A percentile compares a stretch with the other conserved stretches of the same genome.
Conservation (phyloP, 2,888 invertebrate genomes). For the Hedya salicella region DNA sequence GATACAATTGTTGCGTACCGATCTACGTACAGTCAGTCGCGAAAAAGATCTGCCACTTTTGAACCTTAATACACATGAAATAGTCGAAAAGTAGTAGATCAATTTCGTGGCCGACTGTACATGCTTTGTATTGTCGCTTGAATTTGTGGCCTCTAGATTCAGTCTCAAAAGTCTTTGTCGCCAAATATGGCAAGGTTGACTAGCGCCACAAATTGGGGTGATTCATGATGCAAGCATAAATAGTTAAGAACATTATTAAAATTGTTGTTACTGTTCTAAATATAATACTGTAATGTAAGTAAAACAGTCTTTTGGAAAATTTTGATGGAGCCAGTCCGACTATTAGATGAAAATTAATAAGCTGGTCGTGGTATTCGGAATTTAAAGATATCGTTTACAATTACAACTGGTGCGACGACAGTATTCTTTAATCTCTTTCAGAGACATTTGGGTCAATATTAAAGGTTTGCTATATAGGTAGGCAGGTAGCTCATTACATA, state of each 20-base stretch:
- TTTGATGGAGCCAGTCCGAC: background rate
- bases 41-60: too few species aligned
- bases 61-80: too few species aligned
- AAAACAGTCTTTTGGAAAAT: background rate
- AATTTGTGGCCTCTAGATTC: background rate
- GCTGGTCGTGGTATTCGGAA: background rate
- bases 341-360: background rate
- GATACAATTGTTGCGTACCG: too few species aligned
- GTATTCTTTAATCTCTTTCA: too few species aligned
- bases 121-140: too few species aligned
- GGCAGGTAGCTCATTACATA: too few species aligned
- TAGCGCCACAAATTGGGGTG: slow-evolving; percentile 14
- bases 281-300: background rate
- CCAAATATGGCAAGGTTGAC: slow-evolving; percentile 5
- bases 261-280: background rate
- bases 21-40: too few species aligned
- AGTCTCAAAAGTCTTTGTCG: slow-evolving; percentile 15
- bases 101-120: too few species aligned
- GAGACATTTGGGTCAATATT: too few species aligned
- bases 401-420: too few species aligned
- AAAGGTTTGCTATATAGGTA: too few species aligned
- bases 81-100: too few species aligned
- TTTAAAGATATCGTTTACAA: background rate
- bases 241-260: background rate
- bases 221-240: slow-evolving; percentile 4